These are phyloP conservation scores for Hymenochirus boettgeri DNA, from an alignment of 2,113 vertebrate species.

Conservation along the genomic window DNA sequence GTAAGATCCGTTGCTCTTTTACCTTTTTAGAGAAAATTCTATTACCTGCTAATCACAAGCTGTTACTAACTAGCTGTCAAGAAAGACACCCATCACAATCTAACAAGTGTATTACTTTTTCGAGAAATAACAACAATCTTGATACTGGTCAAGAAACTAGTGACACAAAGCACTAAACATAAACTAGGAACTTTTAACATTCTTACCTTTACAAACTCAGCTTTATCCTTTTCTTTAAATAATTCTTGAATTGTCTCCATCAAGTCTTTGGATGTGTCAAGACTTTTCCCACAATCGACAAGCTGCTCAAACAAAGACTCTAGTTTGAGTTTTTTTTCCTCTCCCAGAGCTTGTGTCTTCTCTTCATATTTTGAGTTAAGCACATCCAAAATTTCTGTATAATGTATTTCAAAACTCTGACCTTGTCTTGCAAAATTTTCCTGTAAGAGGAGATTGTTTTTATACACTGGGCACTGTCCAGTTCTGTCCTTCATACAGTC, in stretches of 20 bases:
- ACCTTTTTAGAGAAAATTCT: too few relatives aligned
- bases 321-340: conserved; percentile 84
- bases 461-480: too few relatives aligned
- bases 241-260: conserved; percentile 80
- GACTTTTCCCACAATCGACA: conserved; percentile 74
- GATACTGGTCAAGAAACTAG: too few relatives aligned
- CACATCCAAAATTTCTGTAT: conserved; percentile 80
- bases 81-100: too few relatives aligned
- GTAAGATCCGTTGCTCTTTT: too few relatives aligned
- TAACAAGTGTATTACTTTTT: too few relatives aligned
- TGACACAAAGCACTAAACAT: too few relatives aligned
- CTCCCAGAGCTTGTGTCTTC: conserved; percentile 67
- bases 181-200: not conserved
- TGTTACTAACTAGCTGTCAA: too few relatives aligned
- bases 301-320: conserved; percentile 83
- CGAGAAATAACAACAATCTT: too few relatives aligned
- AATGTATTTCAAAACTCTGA: conserved; percentile 86
- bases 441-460: conserved; percentile 64
- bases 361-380: conserved; percentile 82
- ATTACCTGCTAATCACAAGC: too few relatives aligned
- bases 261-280: conserved; percentile 81
- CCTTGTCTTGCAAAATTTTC: conserved; percentile 92
- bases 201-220: conserved; percentile 81
- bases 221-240: conserved; percentile 70
- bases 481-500: too few relatives aligned